Conservation (phyloP, 2,797 vertebrate genomes). For the Eurystomus glaucurus region DNA sequence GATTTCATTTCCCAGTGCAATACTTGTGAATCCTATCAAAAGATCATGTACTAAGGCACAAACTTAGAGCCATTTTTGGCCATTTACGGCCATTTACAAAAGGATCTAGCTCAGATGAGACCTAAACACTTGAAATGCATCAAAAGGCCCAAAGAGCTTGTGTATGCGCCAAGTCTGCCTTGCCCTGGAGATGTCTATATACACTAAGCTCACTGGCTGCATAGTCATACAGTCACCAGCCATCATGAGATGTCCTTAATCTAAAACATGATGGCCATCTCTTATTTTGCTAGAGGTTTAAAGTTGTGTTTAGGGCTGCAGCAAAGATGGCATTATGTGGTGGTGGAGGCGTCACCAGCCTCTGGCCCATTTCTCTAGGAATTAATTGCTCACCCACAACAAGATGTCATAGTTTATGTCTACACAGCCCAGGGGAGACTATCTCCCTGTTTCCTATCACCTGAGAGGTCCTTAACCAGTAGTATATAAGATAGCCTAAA, state of each 20-base stretch:
- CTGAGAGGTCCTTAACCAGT: not conserved
- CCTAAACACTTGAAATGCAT: not conserved
- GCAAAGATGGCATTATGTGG: accelerated
- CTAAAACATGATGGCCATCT: accelerated
- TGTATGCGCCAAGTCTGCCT: not conserved
- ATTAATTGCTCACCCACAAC: not conserved
- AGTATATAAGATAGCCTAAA: not conserved
- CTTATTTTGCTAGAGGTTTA: not conserved
- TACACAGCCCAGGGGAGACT: not conserved
- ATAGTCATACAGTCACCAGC: not conserved
- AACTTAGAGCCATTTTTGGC: not conserved
- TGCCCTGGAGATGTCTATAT: not conserved
- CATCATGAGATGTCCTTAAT: not conserved
- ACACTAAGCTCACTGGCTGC: not conserved
- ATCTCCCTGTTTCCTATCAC: not conserved
- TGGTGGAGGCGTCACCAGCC: not conserved
- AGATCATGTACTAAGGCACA: not conserved
- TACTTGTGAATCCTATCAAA: not conserved
- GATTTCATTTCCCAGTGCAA: not conserved
- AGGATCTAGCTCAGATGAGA: not conserved
- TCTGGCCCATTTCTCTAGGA: not conserved
- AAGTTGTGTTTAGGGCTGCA: not conserved
- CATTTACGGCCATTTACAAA: not conserved
- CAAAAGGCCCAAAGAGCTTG: not conserved
- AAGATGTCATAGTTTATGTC: accelerated